Evolutionary conservation across 2,888 invertebrate genomes (phyloP).

Genomic region (Suillia variegata): DNA sequence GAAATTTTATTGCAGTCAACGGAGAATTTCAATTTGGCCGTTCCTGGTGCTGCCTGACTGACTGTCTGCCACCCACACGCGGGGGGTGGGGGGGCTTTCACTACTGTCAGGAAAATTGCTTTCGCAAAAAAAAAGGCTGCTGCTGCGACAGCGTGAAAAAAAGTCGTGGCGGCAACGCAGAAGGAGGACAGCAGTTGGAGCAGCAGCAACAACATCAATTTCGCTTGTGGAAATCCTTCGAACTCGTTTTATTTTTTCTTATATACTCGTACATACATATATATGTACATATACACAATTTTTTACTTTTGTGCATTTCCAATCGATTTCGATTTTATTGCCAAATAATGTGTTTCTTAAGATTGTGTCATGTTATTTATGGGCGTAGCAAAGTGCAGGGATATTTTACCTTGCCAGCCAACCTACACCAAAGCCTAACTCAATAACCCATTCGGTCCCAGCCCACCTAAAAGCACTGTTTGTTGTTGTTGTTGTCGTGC

Average conservation of each 20-base stretch:
- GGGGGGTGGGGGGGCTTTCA: too few relatives aligned
- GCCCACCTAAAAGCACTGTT: too few relatives aligned
- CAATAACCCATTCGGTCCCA: too few relatives aligned
- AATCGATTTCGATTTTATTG: slow-evolving; percentile 53
- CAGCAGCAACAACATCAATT: slow-evolving; percentile 16
- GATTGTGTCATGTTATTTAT: slow-evolving; percentile 58
- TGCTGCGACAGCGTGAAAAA: slow-evolving; percentile 12
- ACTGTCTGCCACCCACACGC: too few relatives aligned
- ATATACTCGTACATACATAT: slow-evolving; percentile 46
- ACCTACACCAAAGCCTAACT: neutral
- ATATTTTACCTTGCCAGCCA: slow-evolving; percentile 13
- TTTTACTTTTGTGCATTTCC: slow-evolving; percentile 24
- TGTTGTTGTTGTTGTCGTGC: neutral
- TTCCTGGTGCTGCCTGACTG: too few relatives aligned
- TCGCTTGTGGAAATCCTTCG: slow-evolving; percentile 44
- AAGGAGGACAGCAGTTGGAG: slow-evolving; percentile 19
- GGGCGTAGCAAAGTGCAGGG: slow-evolving; percentile 26
- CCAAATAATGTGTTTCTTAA: slow-evolving; percentile 54
- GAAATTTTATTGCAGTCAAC: slow-evolving; percentile 36
- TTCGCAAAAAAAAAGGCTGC: slow-evolving; percentile 38
- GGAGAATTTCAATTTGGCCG: slow-evolving; percentile 1
- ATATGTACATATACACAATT: slow-evolving; percentile 40
- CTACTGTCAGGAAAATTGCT: slow-evolving; percentile 20
- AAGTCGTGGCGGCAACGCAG: slow-evolving; percentile 35
- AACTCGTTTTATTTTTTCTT: slow-evolving; percentile 50